Evolutionary conservation across 2,888 invertebrate genomes (phyloP).

Genomic region (Syritta pipiens): DNA sequence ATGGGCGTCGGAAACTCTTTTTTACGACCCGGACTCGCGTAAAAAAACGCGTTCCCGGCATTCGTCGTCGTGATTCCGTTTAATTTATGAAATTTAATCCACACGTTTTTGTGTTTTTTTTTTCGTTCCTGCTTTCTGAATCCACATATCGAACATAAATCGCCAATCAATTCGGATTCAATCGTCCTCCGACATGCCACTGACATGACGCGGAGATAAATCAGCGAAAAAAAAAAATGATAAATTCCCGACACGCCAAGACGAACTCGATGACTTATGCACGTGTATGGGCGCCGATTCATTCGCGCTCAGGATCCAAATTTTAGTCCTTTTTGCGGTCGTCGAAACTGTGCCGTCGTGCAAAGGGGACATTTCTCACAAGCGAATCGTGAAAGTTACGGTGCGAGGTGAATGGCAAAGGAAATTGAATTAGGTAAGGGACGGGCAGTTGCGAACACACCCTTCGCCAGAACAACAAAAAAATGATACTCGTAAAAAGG

Average conservation of each 20-base stretch:
- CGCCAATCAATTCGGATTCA: constrained; percentile 34
- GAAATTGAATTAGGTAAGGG: constrained; percentile 29
- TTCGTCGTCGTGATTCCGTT: neutral
- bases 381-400: constrained; percentile 23
- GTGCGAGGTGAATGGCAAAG: neutral
- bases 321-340: neutral
- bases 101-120: too few species aligned
- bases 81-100: constrained; percentile 5
- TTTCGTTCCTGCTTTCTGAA: neutral
- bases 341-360: neutral
- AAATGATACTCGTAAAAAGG: too few species aligned
- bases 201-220: constrained; percentile 3
- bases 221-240: constrained; percentile 16
- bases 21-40: neutral
- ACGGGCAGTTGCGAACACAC: constrained; percentile 1
- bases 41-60: neutral
- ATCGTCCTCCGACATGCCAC: constrained; percentile 18
- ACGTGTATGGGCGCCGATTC: neutral
- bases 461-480: neutral
- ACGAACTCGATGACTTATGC: constrained; percentile 5
- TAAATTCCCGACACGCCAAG: constrained; percentile 6
- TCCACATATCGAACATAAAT: constrained; percentile 24
- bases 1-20: too few species aligned
- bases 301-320: neutral
- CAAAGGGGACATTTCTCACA: constrained; percentile 15